Evolutionary conservation across 2,797 vertebrate species (phyloP).

Genomic region (Garrulus glandarius): DNA sequence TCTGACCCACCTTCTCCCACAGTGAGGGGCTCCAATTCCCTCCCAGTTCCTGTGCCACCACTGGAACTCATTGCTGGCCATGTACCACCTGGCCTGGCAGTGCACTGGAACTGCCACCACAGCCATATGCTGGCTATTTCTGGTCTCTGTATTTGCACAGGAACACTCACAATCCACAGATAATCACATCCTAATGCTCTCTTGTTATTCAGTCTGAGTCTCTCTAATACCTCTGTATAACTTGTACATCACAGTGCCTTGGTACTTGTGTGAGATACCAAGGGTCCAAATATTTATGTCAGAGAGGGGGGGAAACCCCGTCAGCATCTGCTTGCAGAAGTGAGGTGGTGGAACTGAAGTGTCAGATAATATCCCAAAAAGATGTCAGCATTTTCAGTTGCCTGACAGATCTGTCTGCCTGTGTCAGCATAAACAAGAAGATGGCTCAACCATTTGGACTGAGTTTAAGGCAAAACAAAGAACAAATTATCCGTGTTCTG

Average conservation of each 20-base stretch:
- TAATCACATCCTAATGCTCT: not conserved
- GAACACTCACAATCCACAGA: not conserved
- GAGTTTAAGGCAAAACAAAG: constrained; percentile 39
- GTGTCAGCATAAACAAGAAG: constrained; percentile 18
- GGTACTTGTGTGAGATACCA: not conserved
- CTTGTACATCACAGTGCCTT: not conserved
- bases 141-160: not conserved
- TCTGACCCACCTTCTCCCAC: not conserved
- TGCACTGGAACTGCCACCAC: not conserved
- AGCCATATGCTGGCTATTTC: not conserved
- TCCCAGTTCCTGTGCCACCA: not conserved
- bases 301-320: not conserved
- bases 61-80: not conserved
- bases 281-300: constrained; percentile 23
- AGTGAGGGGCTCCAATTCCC: not conserved
- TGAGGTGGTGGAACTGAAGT: constrained; percentile 24
- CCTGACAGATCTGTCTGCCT: constrained; percentile 31
- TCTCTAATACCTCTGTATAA: not conserved
- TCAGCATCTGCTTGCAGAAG: constrained; percentile 33
- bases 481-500: not conserved
- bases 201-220: not conserved
- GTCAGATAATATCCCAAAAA: constrained; percentile 45
- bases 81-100: not conserved
- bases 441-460: not conserved
- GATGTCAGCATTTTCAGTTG: constrained; percentile 41